phyloP scores from a whole-genome alignment of 2,888 invertebrate species.

The Phyllotreta cruciferae region DNA sequence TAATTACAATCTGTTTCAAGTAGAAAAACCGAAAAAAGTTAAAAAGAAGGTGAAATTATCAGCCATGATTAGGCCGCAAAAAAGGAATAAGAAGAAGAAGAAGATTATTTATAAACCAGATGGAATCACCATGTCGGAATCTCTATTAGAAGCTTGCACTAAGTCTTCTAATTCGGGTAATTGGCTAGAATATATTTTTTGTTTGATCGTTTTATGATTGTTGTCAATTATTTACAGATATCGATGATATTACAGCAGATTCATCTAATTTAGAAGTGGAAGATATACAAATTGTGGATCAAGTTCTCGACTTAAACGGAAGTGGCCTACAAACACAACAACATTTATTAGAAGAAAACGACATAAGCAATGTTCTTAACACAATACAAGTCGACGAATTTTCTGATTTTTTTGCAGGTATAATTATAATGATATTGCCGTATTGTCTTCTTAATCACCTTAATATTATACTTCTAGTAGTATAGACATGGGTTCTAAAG shows the following conservation, averaged over 20 bases:
- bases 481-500: too few species aligned
- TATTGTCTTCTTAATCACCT: neutral
- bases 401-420: constrained; percentile 80
- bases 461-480: neutral
- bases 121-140: constrained; percentile 40
- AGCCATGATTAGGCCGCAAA: constrained; percentile 64
- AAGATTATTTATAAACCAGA: constrained; percentile 45
- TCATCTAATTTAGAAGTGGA: constrained; percentile 54
- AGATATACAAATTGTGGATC: constrained; percentile 66
- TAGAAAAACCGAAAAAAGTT: constrained; percentile 76
- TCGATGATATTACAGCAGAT: constrained; percentile 42
- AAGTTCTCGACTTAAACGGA: constrained; percentile 64
- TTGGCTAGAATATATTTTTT: constrained; percentile 5
- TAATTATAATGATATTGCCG: neutral
- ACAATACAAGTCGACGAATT: constrained; percentile 83
- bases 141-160: constrained; percentile 39
- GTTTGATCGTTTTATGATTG: constrained; percentile 3
- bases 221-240: constrained; percentile 25
- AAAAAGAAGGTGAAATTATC: constrained; percentile 68
- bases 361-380: constrained; percentile 78
- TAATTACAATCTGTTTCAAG: constrained; percentile 80
- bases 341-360: constrained; percentile 71
- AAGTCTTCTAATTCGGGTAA: constrained; percentile 41
- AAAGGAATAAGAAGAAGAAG: constrained; percentile 65
- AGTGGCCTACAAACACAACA: constrained; percentile 73